phyloP scores from a whole-genome alignment of 2,888 invertebrate species.

The Aphodius granarius region DNA sequence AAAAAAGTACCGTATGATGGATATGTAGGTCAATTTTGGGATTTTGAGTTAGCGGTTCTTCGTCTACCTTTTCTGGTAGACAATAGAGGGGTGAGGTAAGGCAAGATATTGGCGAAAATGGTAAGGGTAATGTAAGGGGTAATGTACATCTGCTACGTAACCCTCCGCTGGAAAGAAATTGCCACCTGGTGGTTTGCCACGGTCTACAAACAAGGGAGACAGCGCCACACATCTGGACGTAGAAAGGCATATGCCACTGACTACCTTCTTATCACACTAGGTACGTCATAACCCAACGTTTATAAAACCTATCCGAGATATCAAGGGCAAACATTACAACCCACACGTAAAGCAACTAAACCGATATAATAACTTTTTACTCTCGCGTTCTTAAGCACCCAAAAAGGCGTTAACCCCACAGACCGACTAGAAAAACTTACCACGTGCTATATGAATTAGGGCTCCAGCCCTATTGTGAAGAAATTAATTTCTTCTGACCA shows the following conservation, averaged over 20 bases:
- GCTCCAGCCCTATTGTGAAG: constrained; percentile 22
- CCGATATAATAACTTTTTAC: background rate
- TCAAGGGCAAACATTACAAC: background rate
- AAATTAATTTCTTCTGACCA: constrained; percentile 36
- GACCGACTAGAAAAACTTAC: background rate
- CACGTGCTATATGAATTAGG: constrained; percentile 20
- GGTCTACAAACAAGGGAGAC: constrained; percentile 53
- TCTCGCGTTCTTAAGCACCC: background rate
- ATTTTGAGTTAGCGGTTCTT: background rate
- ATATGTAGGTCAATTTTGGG: background rate
- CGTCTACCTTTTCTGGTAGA: background rate
- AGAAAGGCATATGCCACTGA: constrained; percentile 38
- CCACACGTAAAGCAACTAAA: too few relatives aligned
- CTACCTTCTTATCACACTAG: constrained; percentile 32
- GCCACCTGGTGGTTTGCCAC: constrained; percentile 54
- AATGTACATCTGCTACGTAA: constrained; percentile 52
- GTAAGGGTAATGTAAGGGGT: constrained; percentile 45
- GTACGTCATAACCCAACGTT: constrained; percentile 17
- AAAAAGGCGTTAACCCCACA: background rate
- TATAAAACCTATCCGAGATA: background rate
- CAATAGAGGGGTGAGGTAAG: constrained; percentile 1
- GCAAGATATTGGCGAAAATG: constrained; percentile 28
- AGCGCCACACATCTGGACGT: constrained; percentile 38
- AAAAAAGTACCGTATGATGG: background rate
- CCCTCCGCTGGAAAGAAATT: constrained; percentile 53